These are phyloP conservation scores for Xiphias gladius DNA, from an alignment of 2,113 vertebrate species.

Conservation along the genomic window DNA sequence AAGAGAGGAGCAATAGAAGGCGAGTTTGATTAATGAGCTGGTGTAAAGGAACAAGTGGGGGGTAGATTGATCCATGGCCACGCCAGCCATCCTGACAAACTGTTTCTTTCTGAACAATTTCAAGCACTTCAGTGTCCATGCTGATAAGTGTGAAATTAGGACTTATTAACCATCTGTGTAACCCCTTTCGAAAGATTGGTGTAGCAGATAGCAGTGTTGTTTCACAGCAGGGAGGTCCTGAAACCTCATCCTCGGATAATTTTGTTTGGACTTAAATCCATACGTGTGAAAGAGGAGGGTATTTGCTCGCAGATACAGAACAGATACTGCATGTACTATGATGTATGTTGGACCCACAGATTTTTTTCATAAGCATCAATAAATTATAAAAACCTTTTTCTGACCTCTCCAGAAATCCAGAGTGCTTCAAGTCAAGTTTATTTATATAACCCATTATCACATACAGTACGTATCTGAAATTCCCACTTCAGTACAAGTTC, in stretches of 20 bases:
- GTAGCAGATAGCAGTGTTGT: background rate
- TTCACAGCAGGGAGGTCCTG: background rate
- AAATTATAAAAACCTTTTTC: background rate
- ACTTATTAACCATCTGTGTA: background rate
- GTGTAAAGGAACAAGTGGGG: constrained; percentile 20
- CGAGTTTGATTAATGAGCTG: constrained; percentile 58
- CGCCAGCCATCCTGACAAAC: background rate
- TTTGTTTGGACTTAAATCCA: background rate
- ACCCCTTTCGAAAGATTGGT: background rate
- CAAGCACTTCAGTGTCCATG: background rate
- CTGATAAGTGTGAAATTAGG: constrained; percentile 4
- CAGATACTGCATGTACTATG: background rate
- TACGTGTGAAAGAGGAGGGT: too few relatives aligned
- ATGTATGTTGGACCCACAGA: background rate
- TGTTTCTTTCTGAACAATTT: constrained; percentile 12
- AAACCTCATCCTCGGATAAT: background rate
- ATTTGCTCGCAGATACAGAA: too few relatives aligned
- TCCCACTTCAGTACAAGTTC: too few relatives aligned
- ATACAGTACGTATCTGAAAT: background rate
- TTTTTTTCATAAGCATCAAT: background rate
- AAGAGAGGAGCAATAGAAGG: constrained; percentile 35
- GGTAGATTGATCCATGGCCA: constrained; percentile 33
- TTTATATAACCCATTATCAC: background rate
- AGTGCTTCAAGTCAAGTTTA: background rate
- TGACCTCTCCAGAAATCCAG: background rate